Conservation (phyloP, 2,888 invertebrate genomes). For the Choristoneura rosaceana region DNA sequence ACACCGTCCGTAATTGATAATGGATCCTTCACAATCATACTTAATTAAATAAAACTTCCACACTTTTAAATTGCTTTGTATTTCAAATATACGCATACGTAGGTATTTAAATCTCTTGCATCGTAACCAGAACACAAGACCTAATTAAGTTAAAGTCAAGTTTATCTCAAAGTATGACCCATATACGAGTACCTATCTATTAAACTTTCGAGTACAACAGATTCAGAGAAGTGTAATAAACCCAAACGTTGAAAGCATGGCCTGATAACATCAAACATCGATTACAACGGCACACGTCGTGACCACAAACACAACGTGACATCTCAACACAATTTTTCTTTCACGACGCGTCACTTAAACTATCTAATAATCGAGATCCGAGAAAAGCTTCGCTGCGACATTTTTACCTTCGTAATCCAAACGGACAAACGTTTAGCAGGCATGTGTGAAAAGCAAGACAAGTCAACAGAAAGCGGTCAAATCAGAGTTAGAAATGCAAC, state of each 20-base stretch:
- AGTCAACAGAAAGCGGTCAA: constrained; percentile 54
- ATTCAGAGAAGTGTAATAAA: neutral
- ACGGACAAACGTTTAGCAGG: constrained; percentile 69
- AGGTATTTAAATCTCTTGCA: too few species aligned
- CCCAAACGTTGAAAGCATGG: neutral
- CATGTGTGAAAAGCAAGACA: constrained; percentile 77
- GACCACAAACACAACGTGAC: constrained; percentile 37
- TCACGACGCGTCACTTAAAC: constrained; percentile 33
- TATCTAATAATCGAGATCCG: constrained; percentile 46
- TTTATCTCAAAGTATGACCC: neutral
- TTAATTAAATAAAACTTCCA: too few species aligned
- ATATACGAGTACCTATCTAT: neutral
- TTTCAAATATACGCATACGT: too few species aligned
- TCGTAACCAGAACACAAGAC: neutral
- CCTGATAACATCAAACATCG: constrained; percentile 28
- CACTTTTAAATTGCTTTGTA: too few species aligned
- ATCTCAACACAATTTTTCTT: constrained; percentile 25
- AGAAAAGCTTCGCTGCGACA: constrained; percentile 61
- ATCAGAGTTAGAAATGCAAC: constrained; percentile 20
- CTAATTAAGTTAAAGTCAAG: neutral
- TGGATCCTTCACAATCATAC: too few species aligned
- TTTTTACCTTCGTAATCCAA: constrained; percentile 65
- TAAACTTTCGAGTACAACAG: neutral
- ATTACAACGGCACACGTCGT: constrained; percentile 48
- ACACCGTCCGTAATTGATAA: too few species aligned